Percentiles rank a stretch among this genome's conserved stretches.
phyloP scores from a whole-genome alignment of 2,113 vertebrate genomes.

The Diadophis punctatus region DNA sequence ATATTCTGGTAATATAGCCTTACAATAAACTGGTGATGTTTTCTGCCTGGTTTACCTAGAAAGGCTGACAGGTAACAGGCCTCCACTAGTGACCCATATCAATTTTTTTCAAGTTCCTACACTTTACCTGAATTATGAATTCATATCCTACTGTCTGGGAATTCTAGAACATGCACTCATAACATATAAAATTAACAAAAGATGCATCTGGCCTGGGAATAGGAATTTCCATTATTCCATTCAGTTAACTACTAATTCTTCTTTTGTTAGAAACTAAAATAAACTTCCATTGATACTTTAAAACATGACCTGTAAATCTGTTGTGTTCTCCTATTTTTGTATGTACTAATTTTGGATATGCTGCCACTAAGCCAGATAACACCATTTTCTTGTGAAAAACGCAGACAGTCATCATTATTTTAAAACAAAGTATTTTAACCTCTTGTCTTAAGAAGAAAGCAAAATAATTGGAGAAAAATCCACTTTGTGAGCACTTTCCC shows the following conservation, averaged over 20 bases:
- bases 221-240: background rate
- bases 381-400: background rate
- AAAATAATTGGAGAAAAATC: background rate
- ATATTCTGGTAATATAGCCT: background rate
- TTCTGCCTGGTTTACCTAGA: background rate
- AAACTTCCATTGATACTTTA: background rate
- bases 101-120: background rate
- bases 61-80: too few relatives aligned
- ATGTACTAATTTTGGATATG: background rate
- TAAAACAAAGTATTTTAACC: background rate
- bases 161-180: background rate
- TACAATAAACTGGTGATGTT: background rate
- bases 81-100: background rate
- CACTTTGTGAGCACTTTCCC: background rate
- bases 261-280: background rate
- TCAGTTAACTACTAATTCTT: background rate
- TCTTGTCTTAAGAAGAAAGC: background rate
- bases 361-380: background rate
- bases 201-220: background rate
- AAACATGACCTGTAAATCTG: background rate
- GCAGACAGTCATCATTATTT: background rate
- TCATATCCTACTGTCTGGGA: background rate
- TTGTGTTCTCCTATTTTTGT: background rate
- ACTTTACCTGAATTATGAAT: background rate
- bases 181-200: background rate